These are phyloP conservation scores for Plebejus melissa DNA, from an alignment of 2,888 invertebrate genomes.

Conservation along the genomic window DNA sequence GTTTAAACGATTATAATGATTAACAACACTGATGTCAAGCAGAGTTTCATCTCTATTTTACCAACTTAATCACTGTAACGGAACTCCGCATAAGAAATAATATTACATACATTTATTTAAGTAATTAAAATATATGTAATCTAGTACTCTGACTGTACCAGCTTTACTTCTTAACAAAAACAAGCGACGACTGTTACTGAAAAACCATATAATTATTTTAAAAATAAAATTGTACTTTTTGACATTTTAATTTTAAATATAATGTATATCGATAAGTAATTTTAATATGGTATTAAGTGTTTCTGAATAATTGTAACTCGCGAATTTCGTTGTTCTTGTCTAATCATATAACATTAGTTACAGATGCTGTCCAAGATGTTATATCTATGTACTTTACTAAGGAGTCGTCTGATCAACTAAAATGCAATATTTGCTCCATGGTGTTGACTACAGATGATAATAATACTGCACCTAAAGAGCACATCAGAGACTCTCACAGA, in stretches of 20 bases:
- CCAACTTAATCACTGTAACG: too few relatives aligned
- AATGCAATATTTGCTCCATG: constrained; percentile 62
- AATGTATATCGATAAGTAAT: neutral
- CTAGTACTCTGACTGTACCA: too few relatives aligned
- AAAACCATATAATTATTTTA: neutral
- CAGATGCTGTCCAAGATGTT: constrained; percentile 56
- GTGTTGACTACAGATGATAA: constrained; percentile 47
- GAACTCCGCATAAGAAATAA: too few relatives aligned
- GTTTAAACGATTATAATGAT: neutral
- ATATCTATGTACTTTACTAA: constrained; percentile 58
- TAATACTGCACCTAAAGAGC: constrained; percentile 48
- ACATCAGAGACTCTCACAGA: constrained; percentile 53
- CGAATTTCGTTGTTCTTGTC: neutral
- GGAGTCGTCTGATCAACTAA: constrained; percentile 42
- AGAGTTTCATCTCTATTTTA: too few relatives aligned
- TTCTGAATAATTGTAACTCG: neutral
- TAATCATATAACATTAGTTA: constrained; percentile 31
- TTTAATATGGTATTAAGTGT: neutral
- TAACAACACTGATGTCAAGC: too few relatives aligned
- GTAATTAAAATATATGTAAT: too few relatives aligned
- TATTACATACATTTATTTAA: too few relatives aligned
- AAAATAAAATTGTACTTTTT: neutral
- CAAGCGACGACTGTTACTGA: neutral
- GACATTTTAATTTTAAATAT: neutral
- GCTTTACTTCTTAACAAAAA: too few relatives aligned